These are phyloP conservation scores for Tenualosa ilisha DNA, from an alignment of 2,797 vertebrate genomes.

Conservation along the genomic window DNA sequence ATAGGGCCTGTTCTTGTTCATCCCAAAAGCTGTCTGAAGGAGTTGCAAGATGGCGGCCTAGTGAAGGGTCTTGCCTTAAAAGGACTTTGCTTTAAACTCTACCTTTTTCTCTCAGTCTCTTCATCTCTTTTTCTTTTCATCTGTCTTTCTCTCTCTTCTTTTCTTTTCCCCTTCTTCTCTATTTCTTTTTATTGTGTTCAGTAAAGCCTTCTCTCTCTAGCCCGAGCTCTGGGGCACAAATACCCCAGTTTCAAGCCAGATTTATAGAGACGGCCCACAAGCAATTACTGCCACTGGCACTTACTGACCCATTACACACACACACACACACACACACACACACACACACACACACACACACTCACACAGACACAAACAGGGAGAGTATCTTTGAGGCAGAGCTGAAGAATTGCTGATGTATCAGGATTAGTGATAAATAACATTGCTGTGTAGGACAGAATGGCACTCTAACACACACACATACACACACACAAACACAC, in stretches of 20 bases:
- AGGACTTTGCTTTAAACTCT: neutral
- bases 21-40: too few species aligned
- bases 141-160: slow-evolving; percentile 44
- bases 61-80: too few species aligned
- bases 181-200: slow-evolving; percentile 53
- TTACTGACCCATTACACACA: neutral
- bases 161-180: slow-evolving; percentile 49
- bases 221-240: neutral
- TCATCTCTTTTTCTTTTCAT: too few species aligned
- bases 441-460: neutral
- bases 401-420: neutral
- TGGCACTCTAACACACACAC: neutral
- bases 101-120: neutral
- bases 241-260: neutral
- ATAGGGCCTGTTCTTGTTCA: too few species aligned
- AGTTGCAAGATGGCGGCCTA: too few species aligned
- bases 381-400: neutral
- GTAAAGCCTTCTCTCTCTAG: neutral
- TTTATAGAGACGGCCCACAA: neutral
- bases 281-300: neutral
- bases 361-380: neutral
- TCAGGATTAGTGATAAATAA: slow-evolving; percentile 5
- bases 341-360: neutral
- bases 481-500: neutral
- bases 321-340: too few species aligned